Conservation (phyloP, 2,888 invertebrate genomes). For the Clanis bilineata region DNA sequence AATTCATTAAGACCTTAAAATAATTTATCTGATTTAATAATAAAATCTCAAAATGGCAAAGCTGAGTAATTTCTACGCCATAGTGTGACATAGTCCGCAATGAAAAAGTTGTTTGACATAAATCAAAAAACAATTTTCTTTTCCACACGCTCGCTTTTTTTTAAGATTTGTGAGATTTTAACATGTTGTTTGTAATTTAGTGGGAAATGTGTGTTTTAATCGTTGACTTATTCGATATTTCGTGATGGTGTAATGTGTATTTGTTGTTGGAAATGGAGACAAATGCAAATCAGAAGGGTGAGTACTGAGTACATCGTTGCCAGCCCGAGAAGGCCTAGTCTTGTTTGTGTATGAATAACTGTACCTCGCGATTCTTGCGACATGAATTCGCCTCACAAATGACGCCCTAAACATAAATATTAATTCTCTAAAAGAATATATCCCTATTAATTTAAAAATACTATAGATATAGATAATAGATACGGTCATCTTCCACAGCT, state of each 20-base stretch:
- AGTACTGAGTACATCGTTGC: slow-evolving; percentile 62
- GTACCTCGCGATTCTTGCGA: slow-evolving; percentile 63
- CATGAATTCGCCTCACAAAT: slow-evolving; percentile 60
- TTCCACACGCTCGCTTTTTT: slow-evolving; percentile 51
- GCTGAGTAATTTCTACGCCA: slow-evolving; percentile 1
- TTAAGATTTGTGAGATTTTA: slow-evolving; percentile 41
- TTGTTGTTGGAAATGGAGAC: slow-evolving; percentile 68
- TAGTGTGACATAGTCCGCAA: neutral
- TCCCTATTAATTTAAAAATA: no score
- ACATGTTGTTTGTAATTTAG: slow-evolving; percentile 28
- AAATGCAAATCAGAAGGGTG: slow-evolving; percentile 74
- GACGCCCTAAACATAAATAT: slow-evolving; percentile 25
- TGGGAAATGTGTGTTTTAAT: slow-evolving; percentile 32
- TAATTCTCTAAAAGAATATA: neutral
- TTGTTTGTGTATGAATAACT: slow-evolving; percentile 78
- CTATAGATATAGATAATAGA: no score
- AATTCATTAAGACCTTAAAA: no score
- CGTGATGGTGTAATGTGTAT: slow-evolving; percentile 72
- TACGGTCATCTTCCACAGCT: slow-evolving; percentile 18
- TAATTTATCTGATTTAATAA: neutral
- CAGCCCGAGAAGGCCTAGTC: slow-evolving; percentile 42
- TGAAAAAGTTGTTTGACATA: slow-evolving; percentile 42
- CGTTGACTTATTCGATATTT: slow-evolving; percentile 32
- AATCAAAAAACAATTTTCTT: slow-evolving; percentile 48
- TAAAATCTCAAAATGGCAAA: no score